Base-by-base conservation (phyloP, 2,113 vertebrate genomes). In the Casuarius casuarius region DNA sequence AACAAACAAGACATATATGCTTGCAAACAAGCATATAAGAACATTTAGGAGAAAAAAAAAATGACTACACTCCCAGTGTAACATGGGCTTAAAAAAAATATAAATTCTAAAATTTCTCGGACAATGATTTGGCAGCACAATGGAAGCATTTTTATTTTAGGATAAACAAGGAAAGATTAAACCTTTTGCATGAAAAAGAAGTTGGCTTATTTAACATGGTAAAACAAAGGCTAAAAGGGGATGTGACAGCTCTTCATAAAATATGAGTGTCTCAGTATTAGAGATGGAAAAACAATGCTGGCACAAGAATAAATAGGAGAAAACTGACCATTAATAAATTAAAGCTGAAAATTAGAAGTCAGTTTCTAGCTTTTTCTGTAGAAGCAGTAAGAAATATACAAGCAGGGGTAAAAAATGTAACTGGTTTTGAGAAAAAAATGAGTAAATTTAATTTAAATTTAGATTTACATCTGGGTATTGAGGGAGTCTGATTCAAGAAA, bases 271-370 rank as follows among this genome's bases (percentile, higher is more conserved):
- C 26, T 94, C 46, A 93, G 7, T 46, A 89, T 23, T 5, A 92
- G 56, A 93, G 63, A 80, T 10, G 4, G 40, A 51, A 78, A 89
- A 79, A 92, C 93, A 95, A 89, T 94, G n/a, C 33, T 94, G 91
- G 91, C 91, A 94, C 7, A 58, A 31, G 66, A 95, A 95, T 58
- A 94, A 95, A 81, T 35, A 78, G 5, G 16, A 90, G 23, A 81
- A 95, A 91, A 85, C 7, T 87, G 77, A 79, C 70, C 74, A 84
- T 76, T 91, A 94, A 89, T 82, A 82, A 92, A 51, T 84, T 68
- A 75, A 79, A 92, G 48, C 14, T 78, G 77, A 79, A 89, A 72
- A 84, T 0, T 78, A 5, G 46, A 84, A 89, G 10, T 51, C 31
- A 85, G 13, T 56, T 91, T 78, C 44, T 78, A 51, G 16, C 31